Evolutionary conservation across 2,113 vertebrate species (phyloP), one percentile per base, ranked within the genome.

Genomic region (Lynx canadensis): DNA sequence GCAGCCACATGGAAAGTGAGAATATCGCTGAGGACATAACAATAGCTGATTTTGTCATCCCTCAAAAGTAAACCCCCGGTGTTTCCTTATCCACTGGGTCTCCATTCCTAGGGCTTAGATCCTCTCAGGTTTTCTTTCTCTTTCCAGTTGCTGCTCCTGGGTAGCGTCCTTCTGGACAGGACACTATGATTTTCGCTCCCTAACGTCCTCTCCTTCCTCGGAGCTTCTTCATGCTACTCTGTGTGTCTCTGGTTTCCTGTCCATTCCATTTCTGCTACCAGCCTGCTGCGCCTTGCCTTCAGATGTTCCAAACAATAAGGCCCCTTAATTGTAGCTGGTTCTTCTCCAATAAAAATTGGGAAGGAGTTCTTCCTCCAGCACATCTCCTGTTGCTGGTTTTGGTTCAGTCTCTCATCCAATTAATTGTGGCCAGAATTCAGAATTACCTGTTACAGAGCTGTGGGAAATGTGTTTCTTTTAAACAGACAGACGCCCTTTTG

Each of bases 301-400:
- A 73, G 45, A 48, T 85, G 73, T 66, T 63, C 2, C 8, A 31
- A 65, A 55, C 55, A 92, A 1, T 11, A 16, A 9, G 5, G 14
- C 16, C 12, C 60, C 27, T 57, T 92, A 76, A 76, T 92, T 96
- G 41, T 71, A 80, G 50, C 76, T 96, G 63, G 68, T 66, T 90
- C 65, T n/a, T 79, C 76, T 93, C 94, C 78, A 86, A 23, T 84
- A 84, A 79, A 88, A 95, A 84, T 63, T 94, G 92, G 89, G 23
- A 84, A 85, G 50, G 41, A 69, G 71, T 92, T 91, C 80, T 76
- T 81, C 31, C n/a, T 36, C 48, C 50, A 87, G 5, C 74, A 80
- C 1, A 71, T 76, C 36, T 81, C 48, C 6, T 68, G 86, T 6
- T 33, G 89, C 71, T 93, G 89, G 63, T 92, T 97, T 94, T 60